Evolutionary conservation across 2,113 vertebrate species (phyloP), one percentile per base, ranked within the genome.

Genomic region (Choloepus hoffmanni): DNA sequence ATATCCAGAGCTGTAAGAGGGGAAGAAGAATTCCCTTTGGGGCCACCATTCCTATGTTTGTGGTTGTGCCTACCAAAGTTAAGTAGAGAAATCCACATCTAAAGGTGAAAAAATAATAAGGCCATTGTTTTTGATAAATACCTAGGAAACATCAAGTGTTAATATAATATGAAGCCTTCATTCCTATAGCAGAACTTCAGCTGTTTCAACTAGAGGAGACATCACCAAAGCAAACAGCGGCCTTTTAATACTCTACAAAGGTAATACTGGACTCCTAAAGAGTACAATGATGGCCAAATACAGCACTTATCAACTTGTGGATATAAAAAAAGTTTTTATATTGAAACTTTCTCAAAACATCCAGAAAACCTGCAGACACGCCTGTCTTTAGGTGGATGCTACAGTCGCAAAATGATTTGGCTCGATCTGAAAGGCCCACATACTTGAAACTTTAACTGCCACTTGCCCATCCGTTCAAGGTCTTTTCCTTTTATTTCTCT

Each of bases 311-410:
- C 26, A 53, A 72, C n/a, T 6, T 55, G 0, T 19, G 18, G 19
- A 16, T 33, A 24, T 74, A 21, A 28, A 81, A 74, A 67, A 26
- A 50, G 45, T 19, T 65, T 53, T 16, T 43, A 68, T 9, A 36
- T 60, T 15, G 26, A 58, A 77, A 77, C 43, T 48, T 30, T 70
- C 48, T 36, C n/a, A 68, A 55, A 45, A 28, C 30, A 28, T 36
- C 63, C 15, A 24, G 45, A 43, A 60, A 0, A 60, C 11, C 65
- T 53, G 40, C 5, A 48, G 73, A 82, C 40, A 81, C 23, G 11
- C 36, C 55, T 19, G 18, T 21, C 0, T 11, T 0, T 0, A 65
- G 76, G 11, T 1, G 24, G 36, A 55, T 16, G 60, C 74, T 50
- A 7, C 60, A 28, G 15, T 62, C 40, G 50, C 65, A 82, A 48